Evolutionary conservation across 2,113 vertebrate genomes (phyloP).

Genomic region (Gasterosteus aculeatus): DNA sequence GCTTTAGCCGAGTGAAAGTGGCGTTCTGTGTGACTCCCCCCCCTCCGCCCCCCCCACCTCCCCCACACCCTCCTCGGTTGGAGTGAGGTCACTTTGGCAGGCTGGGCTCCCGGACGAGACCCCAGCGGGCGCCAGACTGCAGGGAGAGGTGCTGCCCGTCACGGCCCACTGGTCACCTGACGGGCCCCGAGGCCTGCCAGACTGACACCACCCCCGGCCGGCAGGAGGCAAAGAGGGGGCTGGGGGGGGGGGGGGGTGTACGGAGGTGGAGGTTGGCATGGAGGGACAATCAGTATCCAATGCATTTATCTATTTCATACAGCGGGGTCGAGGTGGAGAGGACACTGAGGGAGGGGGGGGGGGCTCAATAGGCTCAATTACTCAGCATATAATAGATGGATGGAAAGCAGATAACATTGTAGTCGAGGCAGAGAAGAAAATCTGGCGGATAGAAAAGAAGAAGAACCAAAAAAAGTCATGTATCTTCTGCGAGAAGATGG

Average conservation of each 20-base stretch:
- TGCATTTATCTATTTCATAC: conserved; percentile 71
- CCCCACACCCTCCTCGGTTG: conserved; percentile 39
- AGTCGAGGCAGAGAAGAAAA: conserved; percentile 37
- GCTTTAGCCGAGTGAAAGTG: conserved; percentile 40
- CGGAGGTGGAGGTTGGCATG: conserved; percentile 54
- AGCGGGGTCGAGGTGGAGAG: conserved; percentile 2
- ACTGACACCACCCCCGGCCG: conserved; percentile 73
- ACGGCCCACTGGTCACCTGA: conserved; percentile 82
- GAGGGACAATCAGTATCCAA: conserved; percentile 63
- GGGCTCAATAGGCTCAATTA: conserved; percentile 38
- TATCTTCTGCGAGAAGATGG: conserved; percentile 38
- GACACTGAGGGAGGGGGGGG: background rate
- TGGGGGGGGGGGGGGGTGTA: conserved; percentile 38
- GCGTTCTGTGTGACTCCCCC: background rate
- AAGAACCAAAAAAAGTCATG: conserved; percentile 27
- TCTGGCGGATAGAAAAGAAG: conserved; percentile 14
- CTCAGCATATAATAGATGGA: conserved; percentile 42
- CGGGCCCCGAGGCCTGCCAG: conserved; percentile 80
- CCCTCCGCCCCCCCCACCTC: background rate
- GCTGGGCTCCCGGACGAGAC: conserved; percentile 76
- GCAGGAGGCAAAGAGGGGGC: conserved; percentile 69
- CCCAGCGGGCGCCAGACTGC: conserved; percentile 82
- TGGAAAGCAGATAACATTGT: conserved; percentile 19
- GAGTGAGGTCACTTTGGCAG: conserved; percentile 81
- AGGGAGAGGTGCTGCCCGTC: conserved; percentile 80